A percentile compares a stretch with the other conserved stretches of the same genome.
phyloP scores from a whole-genome alignment of 2,888 invertebrate genomes.

The Erebia epiphron region DNA sequence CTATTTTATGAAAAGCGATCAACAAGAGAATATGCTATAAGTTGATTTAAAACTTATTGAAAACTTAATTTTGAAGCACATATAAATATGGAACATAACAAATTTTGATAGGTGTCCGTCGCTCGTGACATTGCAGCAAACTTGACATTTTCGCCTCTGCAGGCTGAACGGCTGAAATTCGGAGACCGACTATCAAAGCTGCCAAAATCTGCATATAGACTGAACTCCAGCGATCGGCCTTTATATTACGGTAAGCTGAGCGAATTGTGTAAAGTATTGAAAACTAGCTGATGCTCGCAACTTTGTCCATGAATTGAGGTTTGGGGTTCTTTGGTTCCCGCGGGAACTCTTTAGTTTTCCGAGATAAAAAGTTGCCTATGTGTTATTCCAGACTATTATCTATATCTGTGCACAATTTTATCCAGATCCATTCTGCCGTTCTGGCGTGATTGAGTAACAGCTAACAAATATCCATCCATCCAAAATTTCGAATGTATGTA shows the following conservation, averaged over 20 bases:
- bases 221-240: background rate
- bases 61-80: background rate
- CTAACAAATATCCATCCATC: too few species aligned
- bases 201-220: slow-evolving; percentile 28
- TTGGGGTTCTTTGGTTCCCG: too few species aligned
- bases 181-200: slow-evolving; percentile 15
- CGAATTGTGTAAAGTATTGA: background rate
- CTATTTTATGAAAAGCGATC: too few species aligned
- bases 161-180: slow-evolving; percentile 21
- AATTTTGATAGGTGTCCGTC: slow-evolving; percentile 1
- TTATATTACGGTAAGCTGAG: background rate
- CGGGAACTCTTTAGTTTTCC: too few species aligned
- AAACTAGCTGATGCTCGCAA: background rate
- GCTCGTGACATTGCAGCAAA: slow-evolving; percentile 28
- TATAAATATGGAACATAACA: background rate
- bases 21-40: too few species aligned
- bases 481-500: too few species aligned
- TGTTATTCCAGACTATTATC: too few species aligned
- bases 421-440: background rate
- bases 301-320: too few species aligned
- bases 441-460: too few species aligned
- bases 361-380: too few species aligned
- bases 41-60: background rate
- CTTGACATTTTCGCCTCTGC: slow-evolving; percentile 32
- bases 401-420: background rate